Percentiles rank a stretch among this genome's conserved stretches.
phyloP scores from a whole-genome alignment of 1,140 invertebrate species.

The Cotesia glomerata region DNA sequence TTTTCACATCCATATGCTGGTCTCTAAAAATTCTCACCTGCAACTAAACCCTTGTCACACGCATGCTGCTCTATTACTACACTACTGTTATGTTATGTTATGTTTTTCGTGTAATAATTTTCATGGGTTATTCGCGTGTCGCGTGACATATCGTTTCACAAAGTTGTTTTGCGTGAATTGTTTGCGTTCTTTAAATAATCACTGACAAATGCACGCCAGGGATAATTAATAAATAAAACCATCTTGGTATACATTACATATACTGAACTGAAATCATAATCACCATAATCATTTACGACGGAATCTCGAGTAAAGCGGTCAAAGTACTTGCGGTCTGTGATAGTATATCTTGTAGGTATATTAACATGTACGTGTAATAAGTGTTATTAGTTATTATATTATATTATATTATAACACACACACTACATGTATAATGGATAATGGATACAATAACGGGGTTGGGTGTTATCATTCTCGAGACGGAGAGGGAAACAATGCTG shows the following conservation, averaged over 20 bases:
- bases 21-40: background rate
- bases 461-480: no score
- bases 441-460: no score
- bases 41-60: background rate
- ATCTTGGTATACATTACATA: no score
- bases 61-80: background rate
- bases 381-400: no score
- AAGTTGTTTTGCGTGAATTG: conserved; percentile 4
- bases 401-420: no score
- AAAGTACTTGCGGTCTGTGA: no score
- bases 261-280: background rate
- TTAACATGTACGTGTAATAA: no score
- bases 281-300: background rate
- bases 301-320: no score
- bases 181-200: background rate
- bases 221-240: conserved; percentile 2
- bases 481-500: no score
- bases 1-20: background rate
- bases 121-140: background rate
- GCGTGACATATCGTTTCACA: conserved; percentile 1
- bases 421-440: no score
- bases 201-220: background rate
- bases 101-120: background rate
- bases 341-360: no score
- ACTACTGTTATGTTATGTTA: background rate